These are phyloP conservation scores for Antitype chi DNA, from an alignment of 2,888 invertebrate species.

Conservation along the genomic window DNA sequence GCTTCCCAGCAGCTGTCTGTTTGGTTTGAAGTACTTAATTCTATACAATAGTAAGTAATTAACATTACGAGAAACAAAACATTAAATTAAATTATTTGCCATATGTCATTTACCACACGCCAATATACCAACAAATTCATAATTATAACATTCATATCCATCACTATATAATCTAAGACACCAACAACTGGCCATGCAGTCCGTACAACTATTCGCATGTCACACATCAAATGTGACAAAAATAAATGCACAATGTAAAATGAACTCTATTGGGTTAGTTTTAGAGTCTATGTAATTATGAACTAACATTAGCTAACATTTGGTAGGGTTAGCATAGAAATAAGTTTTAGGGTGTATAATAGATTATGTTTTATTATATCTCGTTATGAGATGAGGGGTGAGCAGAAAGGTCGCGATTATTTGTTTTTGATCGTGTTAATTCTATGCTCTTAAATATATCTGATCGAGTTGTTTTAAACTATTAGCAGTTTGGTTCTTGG, in stretches of 20 bases:
- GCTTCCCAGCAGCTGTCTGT: no score
- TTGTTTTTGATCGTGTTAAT: conserved; percentile 73
- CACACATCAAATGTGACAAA: conserved; percentile 42
- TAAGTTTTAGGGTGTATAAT: conserved; percentile 84
- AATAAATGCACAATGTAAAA: conserved; percentile 41
- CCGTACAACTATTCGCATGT: conserved; percentile 68
- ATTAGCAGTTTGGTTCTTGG: conserved; percentile 15
- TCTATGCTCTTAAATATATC: conserved; percentile 66
- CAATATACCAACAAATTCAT: no score
- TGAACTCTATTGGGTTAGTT: conserved; percentile 37
- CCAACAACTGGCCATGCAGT: conserved; percentile 82
- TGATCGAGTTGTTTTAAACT: conserved; percentile 54
- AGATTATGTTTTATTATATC: conserved; percentile 85
- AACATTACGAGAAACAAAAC: no score
- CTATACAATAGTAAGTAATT: no score
- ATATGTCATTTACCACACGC: no score
- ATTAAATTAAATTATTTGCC: no score
- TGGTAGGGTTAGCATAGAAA: conserved; percentile 70
- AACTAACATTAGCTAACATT: conserved; percentile 26
- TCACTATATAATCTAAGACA: conserved; percentile 58
- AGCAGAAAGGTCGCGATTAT: conserved; percentile 60
- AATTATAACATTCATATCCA: conserved; percentile 53
- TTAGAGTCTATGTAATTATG: conserved; percentile 31
- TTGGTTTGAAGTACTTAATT: no score
- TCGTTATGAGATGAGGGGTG: conserved; percentile 76